phyloP scores from a whole-genome alignment of 2,113 vertebrate genomes.

The Prietella phreatophila region DNA sequence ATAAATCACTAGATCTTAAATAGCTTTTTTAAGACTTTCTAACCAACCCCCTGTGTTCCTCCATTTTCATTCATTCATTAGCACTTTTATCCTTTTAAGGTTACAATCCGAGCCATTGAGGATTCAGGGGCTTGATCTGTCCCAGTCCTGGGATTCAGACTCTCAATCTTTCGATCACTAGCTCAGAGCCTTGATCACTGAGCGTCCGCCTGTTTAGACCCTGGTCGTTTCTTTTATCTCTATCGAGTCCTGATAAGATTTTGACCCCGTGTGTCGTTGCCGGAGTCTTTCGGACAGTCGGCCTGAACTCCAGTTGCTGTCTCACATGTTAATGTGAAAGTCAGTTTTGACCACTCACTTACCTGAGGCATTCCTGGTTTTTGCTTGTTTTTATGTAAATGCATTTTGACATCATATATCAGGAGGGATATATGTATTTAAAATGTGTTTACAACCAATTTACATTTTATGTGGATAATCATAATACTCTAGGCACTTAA shows the following conservation, averaged over 20 bases:
- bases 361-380: not conserved
- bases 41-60: not conserved
- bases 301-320: not conserved
- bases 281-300: not conserved
- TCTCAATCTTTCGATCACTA: not conserved
- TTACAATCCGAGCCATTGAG: not conserved
- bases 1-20: not conserved
- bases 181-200: not conserved
- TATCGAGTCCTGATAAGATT: not conserved
- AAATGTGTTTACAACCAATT: not conserved
- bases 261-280: not conserved
- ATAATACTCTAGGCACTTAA: not conserved
- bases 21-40: not conserved
- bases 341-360: not conserved
- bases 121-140: too few relatives aligned
- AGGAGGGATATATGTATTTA: not conserved
- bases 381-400: not conserved
- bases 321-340: not conserved
- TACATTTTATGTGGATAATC: not conserved
- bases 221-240: constrained; percentile 11
- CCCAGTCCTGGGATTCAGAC: not conserved
- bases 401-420: not conserved
- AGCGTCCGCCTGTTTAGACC: not conserved
- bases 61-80: not conserved
- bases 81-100: not conserved